Base-by-base conservation (phyloP, 1,140 invertebrate genomes). In the Diachasma alloeum region DNA sequence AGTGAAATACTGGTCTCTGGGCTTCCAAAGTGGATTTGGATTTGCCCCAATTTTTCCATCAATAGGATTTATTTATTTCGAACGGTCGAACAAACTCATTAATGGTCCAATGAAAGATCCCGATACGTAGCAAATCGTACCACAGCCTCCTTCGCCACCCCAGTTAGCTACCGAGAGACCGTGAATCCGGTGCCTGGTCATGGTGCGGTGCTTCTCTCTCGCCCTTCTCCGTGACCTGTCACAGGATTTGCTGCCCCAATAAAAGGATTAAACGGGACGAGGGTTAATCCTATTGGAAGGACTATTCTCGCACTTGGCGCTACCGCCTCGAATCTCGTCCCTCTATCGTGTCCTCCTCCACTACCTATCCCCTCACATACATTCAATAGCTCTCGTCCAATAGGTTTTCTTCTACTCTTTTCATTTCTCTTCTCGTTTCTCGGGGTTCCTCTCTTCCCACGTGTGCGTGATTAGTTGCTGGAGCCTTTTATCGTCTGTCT, bases 191-290 rank as follows among this genome's bases (percentile, higher is more conserved):
- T 63, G 48, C 48, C 48, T 26, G 59, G 59, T 26, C 22, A 63
- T 31, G 53, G n/a, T 59, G 2, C 31, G 31, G 2, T 31, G 6
- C 31, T 31, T 3, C 6, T 22, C 53, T 22, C 59, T 63, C 24
- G 59, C 59, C 59, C 59, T 75, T 81, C 81, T 82, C 85, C 82
- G 81, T 82, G 81, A 83, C 79, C 84, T 82, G 82, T 83, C 82
- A 80, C 81, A 83, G 84, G 84, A 86, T 87, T 89, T 86, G 82
- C 82, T 81, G 77, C 80, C 71, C 84, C 86, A 88, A 87, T 88
- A 89, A 89, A 88, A 86, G 87, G 87, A 88, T 88, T 88, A 87
- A 85, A 81, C 79, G 84, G 48, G 82, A 88, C 87, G 84, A 85
- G 86, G 85, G 84, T 87, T 88, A 88, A 89, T 89, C 87, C 87